Conservation (phyloP, 2,797 vertebrate species). For the Psittacula derbiana region DNA sequence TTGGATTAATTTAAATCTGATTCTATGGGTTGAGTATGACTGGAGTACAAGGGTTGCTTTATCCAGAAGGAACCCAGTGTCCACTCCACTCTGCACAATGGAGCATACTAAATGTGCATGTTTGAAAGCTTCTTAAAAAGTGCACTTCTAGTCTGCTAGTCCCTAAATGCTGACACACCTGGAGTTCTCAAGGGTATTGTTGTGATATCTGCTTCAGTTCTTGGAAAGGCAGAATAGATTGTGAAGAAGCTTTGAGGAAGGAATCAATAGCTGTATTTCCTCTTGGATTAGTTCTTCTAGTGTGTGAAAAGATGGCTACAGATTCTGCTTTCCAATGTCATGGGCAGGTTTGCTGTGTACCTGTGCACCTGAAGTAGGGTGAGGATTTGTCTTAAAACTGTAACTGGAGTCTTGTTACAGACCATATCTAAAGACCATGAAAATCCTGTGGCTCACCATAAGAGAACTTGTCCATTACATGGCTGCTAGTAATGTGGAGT, state of each 20-base stretch:
- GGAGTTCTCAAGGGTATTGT: not conserved
- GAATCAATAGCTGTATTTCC: not conserved
- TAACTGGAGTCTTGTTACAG: accelerated
- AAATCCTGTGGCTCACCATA: not conserved
- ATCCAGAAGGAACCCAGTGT: not conserved
- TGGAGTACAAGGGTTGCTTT: not conserved
- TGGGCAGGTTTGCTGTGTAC: not conserved
- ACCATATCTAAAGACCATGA: not conserved
- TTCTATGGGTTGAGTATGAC: not conserved
- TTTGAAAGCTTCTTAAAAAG: not conserved
- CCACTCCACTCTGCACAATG: not conserved
- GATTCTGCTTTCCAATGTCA: not conserved
- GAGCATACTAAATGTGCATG: not conserved
- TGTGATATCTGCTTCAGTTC: not conserved
- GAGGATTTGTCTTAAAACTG: not conserved
- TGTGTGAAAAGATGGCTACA: not conserved
- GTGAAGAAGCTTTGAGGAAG: not conserved
- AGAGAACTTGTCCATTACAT: not conserved
- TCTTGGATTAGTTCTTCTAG: not conserved
- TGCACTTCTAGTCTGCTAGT: not conserved
- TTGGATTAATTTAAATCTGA: not conserved
- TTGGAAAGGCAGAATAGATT: not conserved
- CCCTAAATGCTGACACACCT: not conserved
- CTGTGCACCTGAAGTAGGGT: not conserved
- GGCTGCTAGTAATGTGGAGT: not conserved